Evolutionary conservation across 2,888 invertebrate genomes (phyloP).

Genomic region (Amaurobius ferox): DNA sequence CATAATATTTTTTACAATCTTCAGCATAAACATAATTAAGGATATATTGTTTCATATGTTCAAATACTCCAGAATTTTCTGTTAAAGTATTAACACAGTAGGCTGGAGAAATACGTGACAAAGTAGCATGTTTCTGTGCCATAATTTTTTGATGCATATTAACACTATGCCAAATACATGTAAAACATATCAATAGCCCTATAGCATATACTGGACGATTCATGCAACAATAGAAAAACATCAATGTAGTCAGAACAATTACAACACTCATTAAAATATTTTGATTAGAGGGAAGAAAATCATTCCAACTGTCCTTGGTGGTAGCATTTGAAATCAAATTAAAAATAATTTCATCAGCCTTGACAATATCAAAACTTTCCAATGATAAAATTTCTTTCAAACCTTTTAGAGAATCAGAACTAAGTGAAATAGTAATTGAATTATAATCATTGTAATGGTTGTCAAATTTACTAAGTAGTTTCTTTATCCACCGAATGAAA

Average conservation of each 20-base stretch:
- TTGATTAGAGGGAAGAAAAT: neutral
- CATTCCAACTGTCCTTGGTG: neutral
- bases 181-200: too few species aligned
- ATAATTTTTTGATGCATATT: conserved; percentile 37
- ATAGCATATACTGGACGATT: too few species aligned
- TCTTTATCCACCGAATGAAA: neutral
- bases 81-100: conserved; percentile 22
- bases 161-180: conserved; percentile 47
- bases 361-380: conserved; percentile 24
- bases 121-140: conserved; percentile 49
- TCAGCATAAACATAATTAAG: conserved; percentile 10
- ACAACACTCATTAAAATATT: neutral
- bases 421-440: conserved; percentile 13
- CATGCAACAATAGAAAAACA: neutral
- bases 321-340: conserved; percentile 24
- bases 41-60: conserved; percentile 29
- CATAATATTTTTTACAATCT: conserved; percentile 55
- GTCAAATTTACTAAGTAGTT: neutral
- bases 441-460: too few species aligned
- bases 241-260: neutral
- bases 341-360: conserved; percentile 28
- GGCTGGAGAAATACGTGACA: conserved; percentile 13
- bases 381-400: conserved; percentile 19
- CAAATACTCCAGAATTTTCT: conserved; percentile 30
- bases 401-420: neutral